Evolutionary conservation across 2,888 invertebrate species (phyloP), one percentile per base, ranked within the genome.

Genomic region (Maniola hyperantus): DNA sequence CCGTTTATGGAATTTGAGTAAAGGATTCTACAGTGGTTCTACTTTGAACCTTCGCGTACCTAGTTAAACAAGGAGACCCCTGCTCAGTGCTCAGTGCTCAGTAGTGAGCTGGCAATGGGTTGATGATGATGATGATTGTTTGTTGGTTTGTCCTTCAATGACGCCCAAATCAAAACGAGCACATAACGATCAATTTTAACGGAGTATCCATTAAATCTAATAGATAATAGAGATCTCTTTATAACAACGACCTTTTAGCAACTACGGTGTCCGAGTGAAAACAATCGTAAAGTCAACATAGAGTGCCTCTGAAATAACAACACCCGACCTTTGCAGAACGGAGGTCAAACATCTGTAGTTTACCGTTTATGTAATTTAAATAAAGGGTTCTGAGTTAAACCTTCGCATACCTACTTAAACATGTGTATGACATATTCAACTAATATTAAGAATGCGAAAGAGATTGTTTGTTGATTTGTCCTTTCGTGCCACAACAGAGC

Each of bases 261-360:
- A n/a, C 26, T 5, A 51, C 10, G 11, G 20, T 51, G 20, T 26
- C 20, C 26, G 26, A 33, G 51, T 51, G 8, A 54, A 54, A 54
- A 54, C 54, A 54, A 54, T 54, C n/a, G 15, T 8, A 54, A 54
- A 54, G 34, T 34, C 54, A 54, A 54, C 33, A 54, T 13, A 34
- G 54, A 1, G 7, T 34, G 7, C 34, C 13, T 54, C 34, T 54
- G 8, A 15, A 54, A 54, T 36, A 36, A 54, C 54, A 36, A 54
- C 15, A 0, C n/a, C n/a, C 5, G n/a, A n/a, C 33, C 54, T 36
- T 54, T n/a, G n/a, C 8, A 34, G 54, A 34, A 54, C n/a, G n/a
- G 33, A 34, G 54, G 15, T 36, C 53, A 13, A 13, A 53, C 53
- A 53, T 1, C 34, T 54, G 34, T 54, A 54, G 53, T 26, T 26